phyloP scores from a whole-genome alignment of 2,113 vertebrate species.

The Neolamprologus fasciatus region DNA sequence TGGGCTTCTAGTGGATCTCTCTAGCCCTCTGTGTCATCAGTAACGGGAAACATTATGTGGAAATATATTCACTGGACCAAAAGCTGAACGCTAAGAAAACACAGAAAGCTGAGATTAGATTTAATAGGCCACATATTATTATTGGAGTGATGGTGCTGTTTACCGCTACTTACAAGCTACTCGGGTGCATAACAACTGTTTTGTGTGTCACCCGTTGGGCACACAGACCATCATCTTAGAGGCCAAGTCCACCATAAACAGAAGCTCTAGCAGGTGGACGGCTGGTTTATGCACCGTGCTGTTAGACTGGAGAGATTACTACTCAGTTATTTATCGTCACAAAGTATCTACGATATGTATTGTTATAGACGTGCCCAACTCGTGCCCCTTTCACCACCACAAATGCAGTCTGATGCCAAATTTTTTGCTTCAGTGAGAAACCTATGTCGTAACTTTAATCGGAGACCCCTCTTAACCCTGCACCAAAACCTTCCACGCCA shows the following conservation, averaged over 20 bases:
- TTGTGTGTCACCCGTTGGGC: not conserved
- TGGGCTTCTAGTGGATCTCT: not conserved
- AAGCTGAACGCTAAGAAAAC: not conserved
- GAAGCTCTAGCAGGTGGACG: not conserved
- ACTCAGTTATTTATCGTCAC: not conserved
- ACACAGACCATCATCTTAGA: not conserved
- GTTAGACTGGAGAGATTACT: not conserved
- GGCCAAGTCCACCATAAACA: not conserved
- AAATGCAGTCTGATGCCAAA: not conserved
- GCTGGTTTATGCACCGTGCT: not conserved
- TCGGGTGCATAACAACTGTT: not conserved
- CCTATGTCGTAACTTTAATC: not conserved
- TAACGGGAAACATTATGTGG: not conserved
- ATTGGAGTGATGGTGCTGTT: not conserved
- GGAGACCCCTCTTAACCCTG: not conserved
- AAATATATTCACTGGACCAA: not conserved
- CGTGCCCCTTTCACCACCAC: not conserved
- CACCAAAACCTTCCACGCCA: not conserved
- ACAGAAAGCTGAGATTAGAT: not conserved
- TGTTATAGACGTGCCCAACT: not conserved
- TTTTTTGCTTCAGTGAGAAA: not conserved
- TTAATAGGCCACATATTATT: not conserved
- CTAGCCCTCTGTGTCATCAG: not conserved
- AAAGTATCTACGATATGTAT: not conserved
- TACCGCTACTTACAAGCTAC: not conserved